Evolutionary conservation across 2,113 vertebrate genomes (phyloP).

Genomic region (Ictalurus furcatus): DNA sequence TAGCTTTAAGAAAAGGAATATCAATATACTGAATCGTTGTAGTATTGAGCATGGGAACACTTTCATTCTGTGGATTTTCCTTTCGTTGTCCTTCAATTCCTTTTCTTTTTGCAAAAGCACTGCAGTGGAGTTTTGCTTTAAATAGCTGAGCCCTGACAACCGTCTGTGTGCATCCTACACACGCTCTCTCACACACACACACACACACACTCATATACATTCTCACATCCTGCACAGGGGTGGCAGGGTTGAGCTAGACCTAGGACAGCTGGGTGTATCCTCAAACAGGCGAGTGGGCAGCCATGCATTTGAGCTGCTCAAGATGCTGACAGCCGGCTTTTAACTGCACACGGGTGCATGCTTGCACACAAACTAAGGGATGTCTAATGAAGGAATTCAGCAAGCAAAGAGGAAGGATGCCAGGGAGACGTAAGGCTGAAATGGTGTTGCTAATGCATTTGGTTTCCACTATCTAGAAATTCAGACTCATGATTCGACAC

Average conservation of each 20-base stretch:
- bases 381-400: slow-evolving; percentile 30
- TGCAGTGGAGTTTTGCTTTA: slow-evolving; percentile 55
- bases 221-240: slow-evolving; percentile 49
- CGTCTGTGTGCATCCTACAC: slow-evolving; percentile 51
- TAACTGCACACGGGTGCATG: slow-evolving; percentile 44
- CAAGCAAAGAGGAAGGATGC: not conserved
- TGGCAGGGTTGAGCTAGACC: slow-evolving; percentile 49
- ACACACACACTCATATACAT: slow-evolving; percentile 41
- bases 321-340: slow-evolving; percentile 54
- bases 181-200: not conserved
- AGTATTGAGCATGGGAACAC: not conserved
- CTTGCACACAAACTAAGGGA: slow-evolving; percentile 7
- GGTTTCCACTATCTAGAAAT: not conserved
- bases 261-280: slow-evolving; percentile 56
- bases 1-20: not conserved
- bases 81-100: slow-evolving; percentile 19
- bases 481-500: not conserved
- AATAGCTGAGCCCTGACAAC: slow-evolving; percentile 59
- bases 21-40: not conserved
- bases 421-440: not conserved
- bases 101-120: slow-evolving; percentile 21
- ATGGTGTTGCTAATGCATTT: not conserved
- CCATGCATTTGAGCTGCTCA: slow-evolving; percentile 53
- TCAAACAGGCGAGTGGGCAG: slow-evolving; percentile 57
- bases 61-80: slow-evolving; percentile 5